Percentiles rank a stretch among this genome's conserved stretches.
Conservation (phyloP, 2,888 invertebrate genomes). For the Pseudococcus viburni region DNA sequence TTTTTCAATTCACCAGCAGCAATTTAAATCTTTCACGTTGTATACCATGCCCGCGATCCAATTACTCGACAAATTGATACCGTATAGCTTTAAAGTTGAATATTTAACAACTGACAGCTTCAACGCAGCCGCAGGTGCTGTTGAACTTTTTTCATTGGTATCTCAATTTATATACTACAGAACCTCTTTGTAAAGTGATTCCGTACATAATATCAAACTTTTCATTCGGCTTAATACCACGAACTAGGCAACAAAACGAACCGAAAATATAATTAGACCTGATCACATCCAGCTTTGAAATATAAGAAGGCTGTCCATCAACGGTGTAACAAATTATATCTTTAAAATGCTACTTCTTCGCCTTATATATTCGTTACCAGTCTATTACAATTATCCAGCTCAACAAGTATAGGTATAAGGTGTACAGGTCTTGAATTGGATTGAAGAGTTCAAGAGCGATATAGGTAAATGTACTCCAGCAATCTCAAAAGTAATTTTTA, state of each 20-base stretch:
- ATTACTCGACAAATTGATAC: constrained; percentile 44
- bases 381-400: background rate
- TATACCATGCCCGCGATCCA: constrained; percentile 1
- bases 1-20: constrained; percentile 12
- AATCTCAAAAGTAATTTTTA: background rate
- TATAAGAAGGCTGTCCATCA: constrained; percentile 62
- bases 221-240: background rate
- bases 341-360: constrained; percentile 63
- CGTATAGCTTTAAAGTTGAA: background rate
- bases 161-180: background rate
- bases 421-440: background rate
- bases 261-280: constrained; percentile 62
- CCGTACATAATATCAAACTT: background rate
- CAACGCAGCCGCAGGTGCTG: constrained; percentile 29
- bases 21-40: constrained; percentile 13
- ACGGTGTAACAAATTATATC: constrained; percentile 63
- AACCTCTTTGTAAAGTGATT: constrained; percentile 60
- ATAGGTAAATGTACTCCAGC: background rate
- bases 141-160: constrained; percentile 7
- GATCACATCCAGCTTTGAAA: constrained; percentile 61
- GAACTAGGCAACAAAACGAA: constrained; percentile 56
- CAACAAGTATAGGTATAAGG: background rate
- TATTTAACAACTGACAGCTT: constrained; percentile 28
- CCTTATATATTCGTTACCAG: background rate
- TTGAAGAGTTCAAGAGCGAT: background rate